These are phyloP conservation scores for Plagiodera versicolora DNA, from an alignment of 2,888 invertebrate species.

Conservation along the genomic window DNA sequence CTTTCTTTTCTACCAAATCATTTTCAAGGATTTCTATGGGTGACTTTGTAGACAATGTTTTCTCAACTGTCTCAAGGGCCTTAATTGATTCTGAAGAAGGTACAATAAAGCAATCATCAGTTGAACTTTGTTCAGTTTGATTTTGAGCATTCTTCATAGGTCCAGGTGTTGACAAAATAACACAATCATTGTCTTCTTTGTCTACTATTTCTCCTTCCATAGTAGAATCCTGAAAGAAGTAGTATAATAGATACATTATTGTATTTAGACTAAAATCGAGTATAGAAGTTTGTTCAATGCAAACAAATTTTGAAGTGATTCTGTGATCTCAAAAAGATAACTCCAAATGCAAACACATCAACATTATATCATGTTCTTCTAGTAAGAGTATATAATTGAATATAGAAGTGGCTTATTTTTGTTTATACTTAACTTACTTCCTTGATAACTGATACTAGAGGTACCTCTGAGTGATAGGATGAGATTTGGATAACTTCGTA, in stretches of 20 bases:
- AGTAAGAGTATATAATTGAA: no score
- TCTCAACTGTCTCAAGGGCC: background rate
- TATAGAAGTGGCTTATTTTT: no score
- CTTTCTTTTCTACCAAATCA: conserved; percentile 6
- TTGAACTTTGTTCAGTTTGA: no score
- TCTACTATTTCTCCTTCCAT: background rate
- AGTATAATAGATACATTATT: no score
- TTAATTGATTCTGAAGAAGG: background rate
- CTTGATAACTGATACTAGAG: background rate
- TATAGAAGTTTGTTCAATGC: no score
- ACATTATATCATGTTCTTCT: no score
- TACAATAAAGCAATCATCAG: background rate
- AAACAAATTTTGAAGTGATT: no score
- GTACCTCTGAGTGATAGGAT: background rate
- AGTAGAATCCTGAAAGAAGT: background rate
- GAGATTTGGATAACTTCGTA: conserved; percentile 10
- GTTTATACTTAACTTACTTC: background rate
- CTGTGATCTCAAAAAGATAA: no score
- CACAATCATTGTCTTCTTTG: background rate
- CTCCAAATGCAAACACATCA: no score
- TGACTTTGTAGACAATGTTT: background rate
- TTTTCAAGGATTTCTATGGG: background rate
- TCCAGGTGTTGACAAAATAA: background rate
- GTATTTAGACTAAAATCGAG: no score
- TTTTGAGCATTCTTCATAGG: background rate